Evolutionary conservation across 2,113 vertebrate species (phyloP).

Genomic region (Verasper variegatus): DNA sequence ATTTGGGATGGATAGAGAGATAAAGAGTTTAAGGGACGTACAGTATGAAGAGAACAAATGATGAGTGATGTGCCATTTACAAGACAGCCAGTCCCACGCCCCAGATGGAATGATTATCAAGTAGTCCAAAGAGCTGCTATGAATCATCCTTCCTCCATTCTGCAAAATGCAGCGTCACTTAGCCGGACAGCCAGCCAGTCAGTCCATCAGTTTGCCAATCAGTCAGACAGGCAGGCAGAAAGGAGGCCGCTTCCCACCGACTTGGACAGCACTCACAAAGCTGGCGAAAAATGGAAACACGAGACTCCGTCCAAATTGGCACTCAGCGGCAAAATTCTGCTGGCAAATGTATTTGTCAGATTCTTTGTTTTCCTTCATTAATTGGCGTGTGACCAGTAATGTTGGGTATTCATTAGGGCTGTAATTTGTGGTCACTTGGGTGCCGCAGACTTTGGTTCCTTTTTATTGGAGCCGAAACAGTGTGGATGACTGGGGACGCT

Average conservation of each 20-base stretch:
- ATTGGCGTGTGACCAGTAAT: slow-evolving; percentile 63
- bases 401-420: slow-evolving; percentile 51
- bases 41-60: slow-evolving; percentile 54
- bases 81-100: slow-evolving; percentile 63
- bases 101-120: slow-evolving; percentile 80
- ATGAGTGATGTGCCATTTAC: slow-evolving; percentile 70
- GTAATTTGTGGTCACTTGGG: slow-evolving; percentile 65
- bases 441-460: slow-evolving; percentile 29
- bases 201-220: slow-evolving; percentile 24
- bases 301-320: slow-evolving; percentile 42
- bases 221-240: slow-evolving; percentile 45
- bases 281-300: slow-evolving; percentile 46
- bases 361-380: slow-evolving; percentile 58
- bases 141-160: slow-evolving; percentile 70
- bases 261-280: slow-evolving; percentile 37
- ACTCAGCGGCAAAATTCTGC: slow-evolving; percentile 12
- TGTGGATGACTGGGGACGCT: slow-evolving; percentile 28
- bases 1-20: slow-evolving; percentile 29
- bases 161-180: slow-evolving; percentile 66
- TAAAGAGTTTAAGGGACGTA: slow-evolving; percentile 23
- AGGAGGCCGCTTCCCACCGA: slow-evolving; percentile 31
- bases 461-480: slow-evolving; percentile 49
- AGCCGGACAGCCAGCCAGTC: slow-evolving; percentile 19
- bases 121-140: slow-evolving; percentile 63
- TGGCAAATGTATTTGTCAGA: slow-evolving; percentile 39